Conservation (phyloP, 2,797 vertebrate species). For the Sebastolobus alascanus region DNA sequence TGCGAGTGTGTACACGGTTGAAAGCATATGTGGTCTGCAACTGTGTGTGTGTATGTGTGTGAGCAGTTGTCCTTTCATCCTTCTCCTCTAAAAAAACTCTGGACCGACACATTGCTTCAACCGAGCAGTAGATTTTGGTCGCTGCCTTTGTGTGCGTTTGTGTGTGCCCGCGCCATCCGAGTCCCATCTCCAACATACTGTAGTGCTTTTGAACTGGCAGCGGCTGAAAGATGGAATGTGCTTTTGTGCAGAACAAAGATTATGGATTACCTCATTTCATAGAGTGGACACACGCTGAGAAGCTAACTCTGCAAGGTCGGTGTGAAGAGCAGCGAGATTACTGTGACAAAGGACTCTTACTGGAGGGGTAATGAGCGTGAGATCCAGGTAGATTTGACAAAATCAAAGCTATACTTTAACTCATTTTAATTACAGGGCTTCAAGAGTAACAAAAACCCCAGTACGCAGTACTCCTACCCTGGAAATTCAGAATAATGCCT, state of each 20-base stretch:
- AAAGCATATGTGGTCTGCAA: slow-evolving; percentile 20
- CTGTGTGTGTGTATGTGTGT: slow-evolving; percentile 12
- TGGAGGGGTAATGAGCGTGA: slow-evolving; percentile 1
- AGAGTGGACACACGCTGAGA: slow-evolving; percentile 27
- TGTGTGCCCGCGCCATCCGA: neutral
- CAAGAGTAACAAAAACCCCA: neutral
- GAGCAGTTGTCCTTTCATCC: slow-evolving; percentile 25
- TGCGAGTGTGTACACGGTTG: slow-evolving; percentile 4
- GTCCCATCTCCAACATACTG: slow-evolving; percentile 7
- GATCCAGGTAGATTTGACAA: slow-evolving; percentile 25
- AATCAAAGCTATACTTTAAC: slow-evolving; percentile 15
- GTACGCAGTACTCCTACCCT: neutral
- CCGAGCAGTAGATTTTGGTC: slow-evolving; percentile 7
- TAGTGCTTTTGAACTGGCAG: slow-evolving; percentile 22
- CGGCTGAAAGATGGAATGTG: slow-evolving; percentile 20
- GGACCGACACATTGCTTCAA: slow-evolving; percentile 11
- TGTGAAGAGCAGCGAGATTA: slow-evolving; percentile 32
- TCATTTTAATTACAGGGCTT: neutral
- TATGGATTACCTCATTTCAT: slow-evolving; percentile 35
- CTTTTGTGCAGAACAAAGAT: slow-evolving; percentile 26
- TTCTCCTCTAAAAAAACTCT: slow-evolving; percentile 16
- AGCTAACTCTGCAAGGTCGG: slow-evolving; percentile 44
- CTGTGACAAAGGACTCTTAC: slow-evolving; percentile 26
- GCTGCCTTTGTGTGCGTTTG: slow-evolving; percentile 11
- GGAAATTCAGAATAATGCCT: neutral